Conservation (phyloP, 2,888 invertebrate genomes). For the Hydrotaea diabolus region DNA sequence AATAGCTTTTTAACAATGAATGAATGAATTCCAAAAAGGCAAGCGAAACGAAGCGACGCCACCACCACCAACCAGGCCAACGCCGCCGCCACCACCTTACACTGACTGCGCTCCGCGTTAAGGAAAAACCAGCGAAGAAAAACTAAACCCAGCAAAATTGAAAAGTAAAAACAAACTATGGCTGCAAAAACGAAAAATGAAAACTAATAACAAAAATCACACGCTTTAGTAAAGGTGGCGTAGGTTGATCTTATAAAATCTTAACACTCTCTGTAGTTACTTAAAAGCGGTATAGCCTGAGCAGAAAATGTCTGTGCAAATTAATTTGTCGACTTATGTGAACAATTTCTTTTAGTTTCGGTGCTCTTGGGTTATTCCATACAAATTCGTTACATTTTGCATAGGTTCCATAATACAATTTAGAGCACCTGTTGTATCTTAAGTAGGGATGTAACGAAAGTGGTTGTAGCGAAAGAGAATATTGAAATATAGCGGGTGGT, state of each 20-base stretch:
- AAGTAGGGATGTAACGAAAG: no score
- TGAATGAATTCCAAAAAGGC: conserved; percentile 19
- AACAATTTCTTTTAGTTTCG: no score
- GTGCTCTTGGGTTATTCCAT: no score
- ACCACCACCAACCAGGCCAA: conserved; percentile 6
- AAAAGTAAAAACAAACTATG: conserved; percentile 60
- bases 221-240: conserved; percentile 68
- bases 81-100: conserved; percentile 22
- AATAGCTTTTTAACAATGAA: conserved; percentile 61
- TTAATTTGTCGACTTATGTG: no score
- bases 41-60: conserved; percentile 48
- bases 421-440: no score
- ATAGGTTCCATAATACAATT: no score
- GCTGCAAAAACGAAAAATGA: background rate
- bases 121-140: no score
- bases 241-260: conserved; percentile 67
- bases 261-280: conserved; percentile 52
- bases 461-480: no score
- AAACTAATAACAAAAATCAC: conserved; percentile 60
- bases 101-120: background rate
- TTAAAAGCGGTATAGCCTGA: background rate
- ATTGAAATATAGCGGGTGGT: no score
- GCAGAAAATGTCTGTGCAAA: background rate
- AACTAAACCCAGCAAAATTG: conserved; percentile 62
- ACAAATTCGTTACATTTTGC: no score